Percentiles rank a stretch among this genome's conserved stretches.
Evolutionary conservation across 1,140 invertebrate genomes (phyloP).

Genomic region (Bombus consobrinus): DNA sequence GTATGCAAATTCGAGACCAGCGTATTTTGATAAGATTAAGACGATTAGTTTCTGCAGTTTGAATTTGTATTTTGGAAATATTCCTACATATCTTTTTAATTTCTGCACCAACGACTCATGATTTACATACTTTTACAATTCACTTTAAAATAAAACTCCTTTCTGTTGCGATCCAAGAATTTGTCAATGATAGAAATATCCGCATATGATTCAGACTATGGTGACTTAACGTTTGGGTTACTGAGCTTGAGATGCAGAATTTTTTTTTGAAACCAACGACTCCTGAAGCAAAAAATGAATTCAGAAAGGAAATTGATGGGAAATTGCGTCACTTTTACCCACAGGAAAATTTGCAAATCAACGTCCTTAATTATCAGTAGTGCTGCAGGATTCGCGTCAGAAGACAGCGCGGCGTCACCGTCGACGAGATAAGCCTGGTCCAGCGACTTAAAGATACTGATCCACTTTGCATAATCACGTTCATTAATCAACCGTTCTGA

Average conservation of each 20-base stretch:
- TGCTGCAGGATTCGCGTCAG: background rate
- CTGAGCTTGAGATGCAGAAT: too few relatives aligned
- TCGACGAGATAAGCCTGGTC: background rate
- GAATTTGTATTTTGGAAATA: background rate
- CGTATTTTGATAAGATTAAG: too few relatives aligned
- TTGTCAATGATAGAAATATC: too few relatives aligned
- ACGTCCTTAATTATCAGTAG: background rate
- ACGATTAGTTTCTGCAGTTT: too few relatives aligned
- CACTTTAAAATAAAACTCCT: too few relatives aligned
- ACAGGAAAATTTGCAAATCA: background rate
- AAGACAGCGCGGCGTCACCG: background rate
- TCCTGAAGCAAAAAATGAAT: too few relatives aligned
- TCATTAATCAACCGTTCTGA: constrained; percentile 47
- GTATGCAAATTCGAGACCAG: too few relatives aligned
- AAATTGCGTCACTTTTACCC: background rate
- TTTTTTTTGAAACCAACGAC: too few relatives aligned
- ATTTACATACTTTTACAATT: too few relatives aligned
- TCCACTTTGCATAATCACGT: constrained; percentile 62
- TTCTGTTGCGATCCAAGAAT: too few relatives aligned
- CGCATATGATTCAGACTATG: too few relatives aligned
- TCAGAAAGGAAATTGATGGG: background rate
- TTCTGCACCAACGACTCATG: background rate
- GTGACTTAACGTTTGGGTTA: too few relatives aligned
- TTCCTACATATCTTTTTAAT: background rate
- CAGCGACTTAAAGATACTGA: constrained; percentile 36